Conservation (phyloP, 2,888 invertebrate genomes). For the Troides helena region DNA sequence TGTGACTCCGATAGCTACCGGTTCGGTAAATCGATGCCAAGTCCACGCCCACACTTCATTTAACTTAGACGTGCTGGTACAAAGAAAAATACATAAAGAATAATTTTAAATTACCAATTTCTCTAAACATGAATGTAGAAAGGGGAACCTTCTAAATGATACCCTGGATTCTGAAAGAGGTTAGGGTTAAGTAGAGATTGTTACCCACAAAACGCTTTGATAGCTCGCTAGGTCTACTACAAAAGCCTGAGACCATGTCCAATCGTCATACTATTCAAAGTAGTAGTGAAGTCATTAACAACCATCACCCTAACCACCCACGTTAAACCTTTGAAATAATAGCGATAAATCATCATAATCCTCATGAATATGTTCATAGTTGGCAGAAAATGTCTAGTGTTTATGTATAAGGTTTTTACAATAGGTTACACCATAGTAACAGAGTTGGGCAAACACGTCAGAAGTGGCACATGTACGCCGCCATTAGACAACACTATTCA, state of each 20-base stretch:
- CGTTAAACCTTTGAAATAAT: neutral
- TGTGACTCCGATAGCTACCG: conserved; percentile 40
- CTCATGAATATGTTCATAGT: neutral
- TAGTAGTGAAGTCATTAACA: too few species aligned
- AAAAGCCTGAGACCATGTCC: too few species aligned
- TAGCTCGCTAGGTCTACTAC: too few species aligned
- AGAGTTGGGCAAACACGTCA: conserved; percentile 29
- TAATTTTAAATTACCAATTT: too few species aligned
- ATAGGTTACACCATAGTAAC: conserved; percentile 30
- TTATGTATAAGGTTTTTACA: neutral
- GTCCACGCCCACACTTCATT: conserved; percentile 29
- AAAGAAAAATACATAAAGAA: neutral
- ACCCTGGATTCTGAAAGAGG: too few species aligned
- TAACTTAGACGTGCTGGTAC: neutral
- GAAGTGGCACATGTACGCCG: conserved; percentile 50
- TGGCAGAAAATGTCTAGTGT: neutral
- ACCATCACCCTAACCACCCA: too few species aligned
- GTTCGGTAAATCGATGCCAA: conserved; percentile 33
- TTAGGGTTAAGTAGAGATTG: too few species aligned
- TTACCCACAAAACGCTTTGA: too few species aligned
- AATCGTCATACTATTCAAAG: too few species aligned
- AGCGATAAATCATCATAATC: neutral
- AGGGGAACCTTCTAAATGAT: too few species aligned
- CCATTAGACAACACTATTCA: conserved; percentile 72
- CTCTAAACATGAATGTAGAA: too few species aligned